These are phyloP conservation scores for Drosophila kohkoa DNA, from an alignment of 1,140 invertebrate species.

Conservation along the genomic window DNA sequence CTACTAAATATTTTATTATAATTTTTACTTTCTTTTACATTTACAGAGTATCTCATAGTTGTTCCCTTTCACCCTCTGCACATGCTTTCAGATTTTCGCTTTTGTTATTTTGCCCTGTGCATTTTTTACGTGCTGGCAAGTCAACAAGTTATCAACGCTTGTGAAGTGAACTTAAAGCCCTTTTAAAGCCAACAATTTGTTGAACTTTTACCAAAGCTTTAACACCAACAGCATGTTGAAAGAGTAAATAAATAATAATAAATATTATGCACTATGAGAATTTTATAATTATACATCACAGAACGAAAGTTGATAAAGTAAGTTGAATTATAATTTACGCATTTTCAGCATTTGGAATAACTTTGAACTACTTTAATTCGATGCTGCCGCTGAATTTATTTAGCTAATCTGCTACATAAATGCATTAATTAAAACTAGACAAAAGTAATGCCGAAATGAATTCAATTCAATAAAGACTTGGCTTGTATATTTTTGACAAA, in stretches of 20 bases:
- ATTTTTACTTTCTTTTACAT: neutral
- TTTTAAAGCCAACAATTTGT: neutral
- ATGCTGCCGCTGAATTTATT: neutral
- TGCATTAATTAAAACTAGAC: constrained; percentile 6
- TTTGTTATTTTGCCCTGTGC: neutral
- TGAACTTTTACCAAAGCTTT: neutral
- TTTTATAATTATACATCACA: neutral
- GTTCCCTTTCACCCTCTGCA: neutral
- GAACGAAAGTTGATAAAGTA: too few relatives aligned
- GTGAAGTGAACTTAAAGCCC: neutral
- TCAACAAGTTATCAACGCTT: constrained; percentile 39
- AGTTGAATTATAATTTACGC: neutral
- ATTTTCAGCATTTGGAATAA: neutral
- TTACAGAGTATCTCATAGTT: neutral
- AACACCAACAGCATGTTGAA: neutral
- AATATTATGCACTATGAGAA: neutral
- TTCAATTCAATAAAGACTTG: neutral
- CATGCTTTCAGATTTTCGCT: neutral
- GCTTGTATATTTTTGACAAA: neutral
- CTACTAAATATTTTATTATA: neutral
- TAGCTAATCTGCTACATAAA: neutral
- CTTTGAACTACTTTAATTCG: too few relatives aligned
- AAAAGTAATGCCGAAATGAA: neutral
- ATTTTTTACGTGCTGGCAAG: constrained; percentile 21
- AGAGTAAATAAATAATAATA: neutral